A percentile compares a stretch with the other conserved stretches of the same genome.
Conservation (phyloP, 2,113 vertebrate species). For the Chaetura pelagica region DNA sequence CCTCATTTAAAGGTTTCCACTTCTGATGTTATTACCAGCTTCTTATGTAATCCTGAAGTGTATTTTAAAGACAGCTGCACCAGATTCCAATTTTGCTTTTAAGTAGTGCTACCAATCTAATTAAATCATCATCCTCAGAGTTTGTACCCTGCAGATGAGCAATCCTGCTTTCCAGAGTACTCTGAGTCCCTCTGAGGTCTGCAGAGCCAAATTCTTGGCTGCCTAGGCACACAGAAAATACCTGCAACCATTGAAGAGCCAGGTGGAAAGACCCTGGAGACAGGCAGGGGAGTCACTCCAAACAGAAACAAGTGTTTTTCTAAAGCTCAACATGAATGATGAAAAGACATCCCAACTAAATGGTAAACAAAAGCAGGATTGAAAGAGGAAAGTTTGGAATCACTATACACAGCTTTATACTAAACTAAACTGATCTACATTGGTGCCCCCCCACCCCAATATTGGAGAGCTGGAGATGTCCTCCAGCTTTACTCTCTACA, state of each 20-base stretch:
- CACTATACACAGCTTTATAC: background rate
- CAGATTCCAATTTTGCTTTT: conserved; percentile 30
- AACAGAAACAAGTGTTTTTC: background rate
- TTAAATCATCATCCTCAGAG: conserved; percentile 31
- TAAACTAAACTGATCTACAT: background rate
- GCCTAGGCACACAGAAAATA: background rate
- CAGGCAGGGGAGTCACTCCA: background rate
- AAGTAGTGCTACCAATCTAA: conserved; percentile 37
- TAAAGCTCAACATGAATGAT: background rate
- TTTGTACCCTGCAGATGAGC: conserved; percentile 16
- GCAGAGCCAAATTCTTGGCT: background rate
- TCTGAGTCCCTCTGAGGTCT: background rate
- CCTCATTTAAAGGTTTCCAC: background rate
- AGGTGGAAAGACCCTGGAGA: background rate
- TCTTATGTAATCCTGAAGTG: background rate
- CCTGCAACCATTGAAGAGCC: background rate
- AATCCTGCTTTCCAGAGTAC: background rate
- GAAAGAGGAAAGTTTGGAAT: background rate
- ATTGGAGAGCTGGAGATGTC: background rate
- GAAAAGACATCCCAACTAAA: background rate
- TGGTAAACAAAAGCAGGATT: background rate
- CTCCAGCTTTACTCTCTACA: background rate
- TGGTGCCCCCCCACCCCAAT: background rate
- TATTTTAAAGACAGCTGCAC: conserved; percentile 20
- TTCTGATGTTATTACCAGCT: conserved; percentile 18